These are phyloP conservation scores for Cephus pulcher DNA, from an alignment of 2,888 invertebrate genomes.

Conservation along the genomic window DNA sequence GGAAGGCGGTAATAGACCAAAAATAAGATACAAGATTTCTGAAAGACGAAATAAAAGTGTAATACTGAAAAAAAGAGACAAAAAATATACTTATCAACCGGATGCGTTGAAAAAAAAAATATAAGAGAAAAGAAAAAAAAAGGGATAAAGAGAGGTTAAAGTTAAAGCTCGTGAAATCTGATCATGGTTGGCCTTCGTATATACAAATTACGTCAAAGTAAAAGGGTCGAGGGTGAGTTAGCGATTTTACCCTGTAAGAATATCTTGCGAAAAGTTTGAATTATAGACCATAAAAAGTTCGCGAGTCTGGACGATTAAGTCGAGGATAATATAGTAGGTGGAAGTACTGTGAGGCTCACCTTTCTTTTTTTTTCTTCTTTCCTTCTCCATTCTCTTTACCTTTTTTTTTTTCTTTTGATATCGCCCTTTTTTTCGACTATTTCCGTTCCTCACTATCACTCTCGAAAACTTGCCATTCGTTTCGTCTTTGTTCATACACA, in stretches of 20 bases:
- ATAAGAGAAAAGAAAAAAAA: no score
- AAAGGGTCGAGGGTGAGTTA: neutral
- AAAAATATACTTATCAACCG: no score
- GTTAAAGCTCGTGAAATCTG: no score
- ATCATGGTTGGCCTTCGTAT: neutral
- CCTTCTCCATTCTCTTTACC: neutral
- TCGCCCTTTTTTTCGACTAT: neutral
- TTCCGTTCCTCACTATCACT: neutral
- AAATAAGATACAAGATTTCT: no score
- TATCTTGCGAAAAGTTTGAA: constrained; percentile 45
- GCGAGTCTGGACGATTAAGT: constrained; percentile 55
- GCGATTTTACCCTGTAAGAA: constrained; percentile 3
- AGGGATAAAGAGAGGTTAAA: no score
- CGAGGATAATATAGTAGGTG: constrained; percentile 41
- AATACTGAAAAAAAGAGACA: no score
- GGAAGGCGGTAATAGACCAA: no score
- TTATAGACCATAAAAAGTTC: constrained; percentile 58
- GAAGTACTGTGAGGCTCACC: neutral
- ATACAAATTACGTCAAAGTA: neutral
- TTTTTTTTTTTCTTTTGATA: neutral
- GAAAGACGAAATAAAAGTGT: no score
- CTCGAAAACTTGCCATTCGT: neutral
- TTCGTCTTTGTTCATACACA: constrained; percentile 11
- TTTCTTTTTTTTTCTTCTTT: neutral
- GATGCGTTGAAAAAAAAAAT: no score